Percentiles rank a stretch among this genome's conserved stretches.
These are phyloP conservation scores for Delphinus delphis DNA, from an alignment of 2,113 vertebrate species.

Conservation along the genomic window DNA sequence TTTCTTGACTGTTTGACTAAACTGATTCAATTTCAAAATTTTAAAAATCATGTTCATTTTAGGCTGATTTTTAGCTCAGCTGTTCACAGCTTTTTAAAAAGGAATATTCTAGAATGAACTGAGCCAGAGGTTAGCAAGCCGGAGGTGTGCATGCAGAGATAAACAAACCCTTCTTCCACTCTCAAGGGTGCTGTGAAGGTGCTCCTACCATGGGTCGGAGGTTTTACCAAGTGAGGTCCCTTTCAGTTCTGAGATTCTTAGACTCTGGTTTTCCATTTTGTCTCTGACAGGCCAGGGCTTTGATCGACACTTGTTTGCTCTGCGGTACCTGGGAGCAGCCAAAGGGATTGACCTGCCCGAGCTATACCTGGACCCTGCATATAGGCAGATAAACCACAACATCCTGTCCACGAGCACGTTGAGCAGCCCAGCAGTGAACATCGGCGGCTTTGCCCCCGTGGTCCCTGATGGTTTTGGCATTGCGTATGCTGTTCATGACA, in stretches of 20 bases:
- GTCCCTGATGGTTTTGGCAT: constrained; percentile 95
- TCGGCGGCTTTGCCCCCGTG: constrained; percentile 95
- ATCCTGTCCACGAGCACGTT: constrained; percentile 96
- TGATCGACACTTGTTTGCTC: constrained; percentile 94
- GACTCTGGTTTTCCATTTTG: constrained; percentile 27
- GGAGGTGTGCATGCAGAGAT: not conserved
- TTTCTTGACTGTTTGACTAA: not conserved
- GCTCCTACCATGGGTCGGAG: not conserved
- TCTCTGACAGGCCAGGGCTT: constrained; percentile 93
- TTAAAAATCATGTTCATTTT: not conserved
- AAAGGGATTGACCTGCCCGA: constrained; percentile 84
- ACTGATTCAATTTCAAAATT: not conserved
- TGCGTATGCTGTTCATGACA: constrained; percentile 90
- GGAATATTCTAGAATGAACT: not conserved
- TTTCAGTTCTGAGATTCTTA: not conserved
- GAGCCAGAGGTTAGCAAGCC: not conserved
- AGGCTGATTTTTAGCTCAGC: constrained; percentile 12
- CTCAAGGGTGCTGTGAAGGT: not conserved
- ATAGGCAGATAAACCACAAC: constrained; percentile 93
- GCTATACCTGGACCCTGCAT: constrained; percentile 92
- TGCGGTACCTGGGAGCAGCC: constrained; percentile 87
- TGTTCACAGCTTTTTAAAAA: constrained; percentile 6
- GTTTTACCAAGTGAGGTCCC: not conserved
- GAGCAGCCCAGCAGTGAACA: constrained; percentile 88
- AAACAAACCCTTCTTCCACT: not conserved